Conservation (phyloP, 2,797 vertebrate species). For the Hypotaenidia okinawae region DNA sequence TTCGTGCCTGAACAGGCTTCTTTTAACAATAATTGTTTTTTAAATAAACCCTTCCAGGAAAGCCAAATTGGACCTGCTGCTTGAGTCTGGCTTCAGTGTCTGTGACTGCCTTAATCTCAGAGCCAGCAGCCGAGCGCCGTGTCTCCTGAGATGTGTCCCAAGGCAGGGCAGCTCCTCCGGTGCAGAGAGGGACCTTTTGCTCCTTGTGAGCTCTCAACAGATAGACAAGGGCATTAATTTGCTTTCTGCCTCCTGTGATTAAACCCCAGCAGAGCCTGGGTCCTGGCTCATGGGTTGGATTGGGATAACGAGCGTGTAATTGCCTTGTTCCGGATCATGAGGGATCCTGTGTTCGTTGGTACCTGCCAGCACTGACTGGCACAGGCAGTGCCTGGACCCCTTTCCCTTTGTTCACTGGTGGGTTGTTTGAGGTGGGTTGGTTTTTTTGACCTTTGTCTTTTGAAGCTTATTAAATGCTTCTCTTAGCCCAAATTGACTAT, state of each 20-base stretch:
- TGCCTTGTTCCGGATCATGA: not conserved
- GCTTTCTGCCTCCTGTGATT: not conserved
- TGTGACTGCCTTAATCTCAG: not conserved
- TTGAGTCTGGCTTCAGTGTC: slow-evolving; percentile 28
- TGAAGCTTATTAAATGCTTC: slow-evolving; percentile 60
- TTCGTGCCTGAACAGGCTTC: not conserved
- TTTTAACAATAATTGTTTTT: slow-evolving; percentile 8
- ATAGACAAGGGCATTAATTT: not conserved
- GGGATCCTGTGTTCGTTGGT: not conserved
- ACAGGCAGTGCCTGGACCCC: not conserved
- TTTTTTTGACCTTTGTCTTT: not conserved
- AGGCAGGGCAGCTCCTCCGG: not conserved
- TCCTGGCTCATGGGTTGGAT: not conserved
- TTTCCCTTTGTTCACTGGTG: not conserved
- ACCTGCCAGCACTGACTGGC: not conserved
- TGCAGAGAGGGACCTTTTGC: accelerated
- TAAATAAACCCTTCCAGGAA: slow-evolving; percentile 36
- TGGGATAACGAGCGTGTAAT: not conserved
- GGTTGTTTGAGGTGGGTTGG: not conserved
- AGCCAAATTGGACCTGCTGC: not conserved
- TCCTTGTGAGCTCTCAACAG: not conserved
- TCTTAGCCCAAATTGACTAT: slow-evolving; percentile 31
- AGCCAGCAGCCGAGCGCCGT: not conserved
- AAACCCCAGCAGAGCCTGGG: not conserved
- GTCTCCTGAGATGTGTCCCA: accelerated